Percentiles rank a stretch among this genome's conserved stretches.
These are phyloP conservation scores for Polypterus senegalus DNA, from an alignment of 2,113 vertebrate genomes.

Conservation along the genomic window DNA sequence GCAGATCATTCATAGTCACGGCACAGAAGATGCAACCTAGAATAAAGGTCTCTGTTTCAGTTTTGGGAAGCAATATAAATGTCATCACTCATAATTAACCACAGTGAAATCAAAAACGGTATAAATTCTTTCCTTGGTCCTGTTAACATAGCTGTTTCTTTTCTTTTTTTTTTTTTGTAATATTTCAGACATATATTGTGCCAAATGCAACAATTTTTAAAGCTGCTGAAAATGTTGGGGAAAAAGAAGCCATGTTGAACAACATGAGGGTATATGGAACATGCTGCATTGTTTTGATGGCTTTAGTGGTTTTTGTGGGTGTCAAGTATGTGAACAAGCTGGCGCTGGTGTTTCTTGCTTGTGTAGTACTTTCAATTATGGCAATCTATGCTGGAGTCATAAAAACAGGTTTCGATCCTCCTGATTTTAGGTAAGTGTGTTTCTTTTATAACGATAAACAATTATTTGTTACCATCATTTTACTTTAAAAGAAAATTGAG, in stretches of 20 bases:
- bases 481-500: background rate
- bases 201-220: slow-evolving; percentile 76
- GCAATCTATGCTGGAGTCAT: slow-evolving; percentile 90
- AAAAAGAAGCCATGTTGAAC: slow-evolving; percentile 60
- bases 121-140: too few relatives aligned
- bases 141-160: background rate
- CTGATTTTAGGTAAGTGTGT: slow-evolving; percentile 73
- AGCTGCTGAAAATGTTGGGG: slow-evolving; percentile 34
- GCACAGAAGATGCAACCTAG: too few relatives aligned
- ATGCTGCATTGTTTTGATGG: slow-evolving; percentile 70
- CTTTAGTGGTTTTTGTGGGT: slow-evolving; percentile 82
- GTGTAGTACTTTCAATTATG: slow-evolving; percentile 84
- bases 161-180: slow-evolving; percentile 12
- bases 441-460: too few relatives aligned
- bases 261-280: slow-evolving; percentile 92
- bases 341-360: slow-evolving; percentile 83
- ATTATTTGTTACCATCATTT: background rate
- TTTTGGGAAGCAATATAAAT: too few relatives aligned
- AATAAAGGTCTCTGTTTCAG: too few relatives aligned
- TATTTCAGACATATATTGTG: slow-evolving; percentile 74
- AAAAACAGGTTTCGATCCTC: slow-evolving; percentile 79
- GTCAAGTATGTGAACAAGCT: slow-evolving; percentile 95
- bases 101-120: too few relatives aligned
- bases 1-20: too few relatives aligned
- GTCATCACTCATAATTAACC: too few relatives aligned